Evolutionary conservation across 2,113 vertebrate genomes (phyloP), one percentile per base, ranked within the genome.

Genomic region (Panthera leo): DNA sequence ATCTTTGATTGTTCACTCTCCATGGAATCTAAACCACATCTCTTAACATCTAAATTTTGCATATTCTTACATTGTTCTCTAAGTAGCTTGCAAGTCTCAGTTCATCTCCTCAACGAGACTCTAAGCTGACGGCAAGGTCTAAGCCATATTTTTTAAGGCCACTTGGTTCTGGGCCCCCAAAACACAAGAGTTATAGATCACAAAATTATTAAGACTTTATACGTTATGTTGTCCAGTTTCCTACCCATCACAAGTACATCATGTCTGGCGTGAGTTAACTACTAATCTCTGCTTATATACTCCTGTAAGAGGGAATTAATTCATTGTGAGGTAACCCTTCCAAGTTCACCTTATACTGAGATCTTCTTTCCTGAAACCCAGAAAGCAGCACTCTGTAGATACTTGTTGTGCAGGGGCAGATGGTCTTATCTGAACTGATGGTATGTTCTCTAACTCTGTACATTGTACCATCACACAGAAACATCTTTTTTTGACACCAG

Each of bases 211-310:
- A 39, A 53, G 19, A n/a, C 11, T 68, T 79, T 23, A 0, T 48
- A 21, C 55, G 51, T 61, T 80, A 6, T 16, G 21, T 51, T 19
- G 21, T 68, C 39, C 39, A 48, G n/a, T n/a, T 65, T 87, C 13
- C 55, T 80, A 0, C 10, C 34, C 23, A 42, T 65, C 45, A 8
- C 19, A 19, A n/a, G 53, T 48, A 15, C 18, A 31, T 91, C 36
- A 5, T 27, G 12, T 19, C 31, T 29, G 45, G 5, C 2, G 1
- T 2, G 2, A n/a, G 23, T 39, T 86, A 10, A 18, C 14, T 7
- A 2, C 39, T 19, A 16, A 14, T 36, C n/a, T 79, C 39, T 10
- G 5, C 68, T 70, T 18, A 18, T 3, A 11, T 27, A 16, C 31
- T 15, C 53, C 31, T 53, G 23, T 61, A 9, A 2, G 23, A 55